Evolutionary conservation across 2,113 vertebrate species (phyloP).

Genomic region (Cephalopterus ornatus): DNA sequence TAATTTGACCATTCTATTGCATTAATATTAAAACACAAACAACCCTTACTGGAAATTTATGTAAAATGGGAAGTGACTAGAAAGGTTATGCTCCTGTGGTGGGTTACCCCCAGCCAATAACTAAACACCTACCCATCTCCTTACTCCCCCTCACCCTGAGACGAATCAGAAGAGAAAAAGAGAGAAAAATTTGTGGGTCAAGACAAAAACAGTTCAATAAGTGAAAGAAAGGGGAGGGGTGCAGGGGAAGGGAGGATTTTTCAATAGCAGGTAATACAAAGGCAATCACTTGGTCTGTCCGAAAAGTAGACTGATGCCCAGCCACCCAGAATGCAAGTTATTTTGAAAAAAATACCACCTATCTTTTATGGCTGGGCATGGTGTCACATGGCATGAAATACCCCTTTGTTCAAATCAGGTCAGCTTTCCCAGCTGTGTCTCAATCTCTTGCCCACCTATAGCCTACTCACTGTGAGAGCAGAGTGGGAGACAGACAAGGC

Average conservation of each 20-base stretch:
- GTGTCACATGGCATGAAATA: background rate
- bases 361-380: background rate
- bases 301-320: background rate
- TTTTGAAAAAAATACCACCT: background rate
- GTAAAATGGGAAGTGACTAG: background rate
- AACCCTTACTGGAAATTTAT: background rate
- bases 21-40: background rate
- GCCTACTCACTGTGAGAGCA: background rate
- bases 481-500: background rate
- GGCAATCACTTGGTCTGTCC: background rate
- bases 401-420: background rate
- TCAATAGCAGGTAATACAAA: background rate
- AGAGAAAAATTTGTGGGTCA: background rate
- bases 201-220: background rate
- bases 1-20: background rate
- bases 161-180: background rate
- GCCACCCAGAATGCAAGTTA: background rate
- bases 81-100: background rate
- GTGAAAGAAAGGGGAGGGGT: fast-evolving
- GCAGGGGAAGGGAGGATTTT: background rate
- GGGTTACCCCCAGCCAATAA: background rate
- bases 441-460: background rate
- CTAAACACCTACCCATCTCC: background rate
- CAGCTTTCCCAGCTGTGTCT: background rate
- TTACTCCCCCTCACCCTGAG: fast-evolving